These are phyloP conservation scores for Astur gentilis DNA, from an alignment of 2,113 vertebrate genomes.

Conservation along the genomic window DNA sequence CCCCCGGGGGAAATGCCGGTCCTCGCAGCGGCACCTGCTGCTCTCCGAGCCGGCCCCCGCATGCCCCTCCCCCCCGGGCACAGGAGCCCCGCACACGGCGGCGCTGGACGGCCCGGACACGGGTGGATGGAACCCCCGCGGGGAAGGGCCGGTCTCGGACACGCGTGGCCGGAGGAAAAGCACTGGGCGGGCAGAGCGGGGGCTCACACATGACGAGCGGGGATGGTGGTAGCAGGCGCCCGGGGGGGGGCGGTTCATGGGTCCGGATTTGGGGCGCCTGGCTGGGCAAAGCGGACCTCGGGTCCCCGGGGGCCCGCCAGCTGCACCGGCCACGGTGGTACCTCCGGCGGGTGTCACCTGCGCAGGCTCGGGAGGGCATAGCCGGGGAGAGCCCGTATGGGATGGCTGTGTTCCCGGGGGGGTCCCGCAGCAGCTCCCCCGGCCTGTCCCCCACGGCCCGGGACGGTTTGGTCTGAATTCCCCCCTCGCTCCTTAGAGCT, in stretches of 20 bases:
- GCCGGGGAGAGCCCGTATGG: background rate
- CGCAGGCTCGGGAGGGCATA: background rate
- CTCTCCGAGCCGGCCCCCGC: background rate
- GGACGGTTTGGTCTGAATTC: background rate
- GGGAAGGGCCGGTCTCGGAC: background rate
- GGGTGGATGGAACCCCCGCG: accelerated
- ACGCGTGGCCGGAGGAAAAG: background rate
- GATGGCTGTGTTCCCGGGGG: too few species aligned
- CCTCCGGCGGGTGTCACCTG: background rate
- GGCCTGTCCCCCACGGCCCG: background rate
- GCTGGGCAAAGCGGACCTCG: too few species aligned
- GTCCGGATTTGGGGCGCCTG: background rate
- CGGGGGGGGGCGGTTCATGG: too few species aligned
- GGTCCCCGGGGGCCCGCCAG: too few species aligned
- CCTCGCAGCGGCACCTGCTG: background rate
- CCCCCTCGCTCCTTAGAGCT: too few species aligned
- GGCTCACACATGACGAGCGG: background rate
- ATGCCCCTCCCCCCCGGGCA: background rate
- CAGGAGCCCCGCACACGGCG: background rate
- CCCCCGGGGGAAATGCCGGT: too few species aligned
- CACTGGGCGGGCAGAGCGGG: accelerated
- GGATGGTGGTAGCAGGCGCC: accelerated
- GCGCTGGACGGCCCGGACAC: background rate
- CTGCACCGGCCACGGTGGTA: background rate
- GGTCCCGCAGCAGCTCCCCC: too few species aligned